Evolutionary conservation across 2,113 vertebrate genomes (phyloP).

Genomic region (Tor tambroides): DNA sequence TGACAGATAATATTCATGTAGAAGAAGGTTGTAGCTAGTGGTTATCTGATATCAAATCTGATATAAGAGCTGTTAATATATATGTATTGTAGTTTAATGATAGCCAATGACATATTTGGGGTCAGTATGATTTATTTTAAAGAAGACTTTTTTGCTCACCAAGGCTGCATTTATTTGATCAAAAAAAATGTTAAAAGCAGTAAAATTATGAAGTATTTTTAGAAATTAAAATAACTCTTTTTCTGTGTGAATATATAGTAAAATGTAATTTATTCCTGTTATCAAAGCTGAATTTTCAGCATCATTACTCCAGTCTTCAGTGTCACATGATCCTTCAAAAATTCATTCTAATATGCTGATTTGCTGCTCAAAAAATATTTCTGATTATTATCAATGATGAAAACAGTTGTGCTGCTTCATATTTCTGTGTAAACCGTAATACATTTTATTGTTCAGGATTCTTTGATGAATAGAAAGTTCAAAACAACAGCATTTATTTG

Average conservation of each 20-base stretch:
- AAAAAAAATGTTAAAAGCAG: background rate
- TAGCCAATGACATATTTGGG: too few species aligned
- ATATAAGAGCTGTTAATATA: background rate
- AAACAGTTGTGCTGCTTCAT: background rate
- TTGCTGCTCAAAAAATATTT: background rate
- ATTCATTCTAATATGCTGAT: background rate
- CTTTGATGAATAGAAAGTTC: too few species aligned
- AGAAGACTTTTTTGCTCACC: background rate
- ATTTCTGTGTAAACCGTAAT: background rate
- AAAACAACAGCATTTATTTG: too few species aligned
- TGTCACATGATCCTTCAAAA: background rate
- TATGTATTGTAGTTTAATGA: background rate
- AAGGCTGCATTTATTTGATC: background rate
- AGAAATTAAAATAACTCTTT: too few species aligned
- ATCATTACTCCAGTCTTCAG: slow-evolving; percentile 1
- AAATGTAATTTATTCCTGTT: background rate
- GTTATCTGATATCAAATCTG: background rate
- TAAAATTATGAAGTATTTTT: background rate
- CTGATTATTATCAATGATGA: background rate
- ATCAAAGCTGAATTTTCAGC: background rate
- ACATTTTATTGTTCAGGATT: background rate
- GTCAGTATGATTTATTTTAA: background rate
- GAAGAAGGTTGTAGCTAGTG: background rate
- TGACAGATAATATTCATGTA: background rate
- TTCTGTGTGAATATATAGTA: background rate